A percentile compares a stretch with the other conserved stretches of the same genome.
phyloP scores from a whole-genome alignment of 2,888 invertebrate genomes.

The Cephonodes hylas region DNA sequence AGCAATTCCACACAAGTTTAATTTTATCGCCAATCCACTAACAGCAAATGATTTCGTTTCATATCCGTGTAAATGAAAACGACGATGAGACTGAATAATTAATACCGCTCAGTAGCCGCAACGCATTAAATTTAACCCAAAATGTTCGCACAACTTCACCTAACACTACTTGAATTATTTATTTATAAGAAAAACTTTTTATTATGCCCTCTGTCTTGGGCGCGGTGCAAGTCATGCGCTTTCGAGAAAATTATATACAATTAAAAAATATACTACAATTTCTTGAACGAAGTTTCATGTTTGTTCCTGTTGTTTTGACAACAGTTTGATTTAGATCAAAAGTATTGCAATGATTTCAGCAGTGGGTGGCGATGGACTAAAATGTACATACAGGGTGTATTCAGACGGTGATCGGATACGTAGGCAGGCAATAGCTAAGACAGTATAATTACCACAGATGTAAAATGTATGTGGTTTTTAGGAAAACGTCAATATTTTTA shows the following conservation, averaged over 20 bases:
- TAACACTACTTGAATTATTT: slow-evolving; percentile 47
- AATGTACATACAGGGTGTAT: too few species aligned
- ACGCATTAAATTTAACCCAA: slow-evolving; percentile 40
- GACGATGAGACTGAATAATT: background rate
- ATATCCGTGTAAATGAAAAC: background rate
- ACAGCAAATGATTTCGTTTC: background rate
- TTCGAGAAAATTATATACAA: background rate
- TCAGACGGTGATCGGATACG: too few species aligned
- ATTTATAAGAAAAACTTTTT: slow-evolving; percentile 53
- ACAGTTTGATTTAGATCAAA: too few species aligned
- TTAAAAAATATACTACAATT: background rate
- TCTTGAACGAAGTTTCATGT: too few species aligned
- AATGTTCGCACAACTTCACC: slow-evolving; percentile 34
- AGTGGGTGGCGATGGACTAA: too few species aligned
- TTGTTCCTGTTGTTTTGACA: too few species aligned
- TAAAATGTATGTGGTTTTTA: too few species aligned
- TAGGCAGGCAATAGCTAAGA: too few species aligned
- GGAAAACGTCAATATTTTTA: too few species aligned
- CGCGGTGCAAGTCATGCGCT: slow-evolving; percentile 13
- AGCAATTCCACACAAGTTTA: background rate
- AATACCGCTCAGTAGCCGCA: slow-evolving; percentile 16
- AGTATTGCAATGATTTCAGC: too few species aligned
- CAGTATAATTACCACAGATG: too few species aligned
- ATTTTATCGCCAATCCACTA: background rate
- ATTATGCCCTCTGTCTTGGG: slow-evolving; percentile 34